Conservation (phyloP, 2,113 vertebrate genomes). For the Lanius collurio region DNA sequence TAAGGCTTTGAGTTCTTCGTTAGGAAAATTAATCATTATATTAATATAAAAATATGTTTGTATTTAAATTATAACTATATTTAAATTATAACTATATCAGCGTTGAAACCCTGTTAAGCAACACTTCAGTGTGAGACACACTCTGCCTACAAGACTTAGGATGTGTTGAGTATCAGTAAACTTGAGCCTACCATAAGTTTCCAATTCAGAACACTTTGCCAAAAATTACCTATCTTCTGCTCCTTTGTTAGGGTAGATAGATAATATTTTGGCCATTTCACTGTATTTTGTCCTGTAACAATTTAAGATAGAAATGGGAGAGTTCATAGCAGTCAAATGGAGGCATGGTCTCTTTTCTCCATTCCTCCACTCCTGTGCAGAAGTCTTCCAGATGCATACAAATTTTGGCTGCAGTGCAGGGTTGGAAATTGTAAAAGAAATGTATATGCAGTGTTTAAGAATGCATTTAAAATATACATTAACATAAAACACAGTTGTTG, state of each 20-base stretch:
- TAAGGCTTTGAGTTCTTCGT: neutral
- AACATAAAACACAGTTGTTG: neutral
- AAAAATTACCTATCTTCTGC: neutral
- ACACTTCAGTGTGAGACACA: neutral
- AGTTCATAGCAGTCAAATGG: neutral
- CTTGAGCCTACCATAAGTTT: neutral
- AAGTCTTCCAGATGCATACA: neutral
- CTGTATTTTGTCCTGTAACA: neutral
- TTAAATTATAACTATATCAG: neutral
- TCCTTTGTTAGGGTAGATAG: neutral
- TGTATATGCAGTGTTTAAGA: neutral
- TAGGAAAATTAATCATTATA: neutral
- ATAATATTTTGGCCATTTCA: neutral
- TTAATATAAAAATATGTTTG: neutral
- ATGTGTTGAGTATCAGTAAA: neutral
- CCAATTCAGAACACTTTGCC: neutral
- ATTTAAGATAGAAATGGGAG: neutral
- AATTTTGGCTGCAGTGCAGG: neutral
- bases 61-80: neutral
- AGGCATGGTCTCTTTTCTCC: no score
- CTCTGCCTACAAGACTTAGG: neutral
- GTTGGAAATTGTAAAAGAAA: neutral
- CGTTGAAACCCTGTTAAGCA: neutral
- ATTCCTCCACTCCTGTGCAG: neutral
- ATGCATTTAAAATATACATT: neutral